phyloP scores from a whole-genome alignment of 2,888 invertebrate genomes.

The Orgyia antiqua region DNA sequence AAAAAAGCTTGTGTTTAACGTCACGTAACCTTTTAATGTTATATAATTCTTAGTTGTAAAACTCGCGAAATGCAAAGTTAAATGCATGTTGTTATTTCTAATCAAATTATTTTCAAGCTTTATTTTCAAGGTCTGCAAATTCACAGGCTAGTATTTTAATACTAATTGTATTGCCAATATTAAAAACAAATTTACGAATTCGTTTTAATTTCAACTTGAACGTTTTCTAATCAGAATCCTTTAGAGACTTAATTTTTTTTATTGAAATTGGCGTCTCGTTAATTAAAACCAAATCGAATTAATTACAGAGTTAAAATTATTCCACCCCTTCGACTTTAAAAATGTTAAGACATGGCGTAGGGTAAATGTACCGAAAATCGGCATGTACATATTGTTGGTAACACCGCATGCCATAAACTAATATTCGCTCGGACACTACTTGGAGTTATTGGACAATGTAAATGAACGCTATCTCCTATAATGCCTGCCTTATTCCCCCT shows the following conservation, averaged over 20 bases:
- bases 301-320: slow-evolving; percentile 61
- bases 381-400: slow-evolving; percentile 33
- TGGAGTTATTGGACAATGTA: slow-evolving; percentile 79
- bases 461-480: slow-evolving; percentile 78
- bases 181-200: slow-evolving; percentile 14
- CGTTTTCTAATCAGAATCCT: slow-evolving; percentile 62
- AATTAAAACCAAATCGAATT: slow-evolving; percentile 74
- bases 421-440: slow-evolving; percentile 77
- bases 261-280: slow-evolving; percentile 69
- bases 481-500: slow-evolving; percentile 73
- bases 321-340: slow-evolving; percentile 44
- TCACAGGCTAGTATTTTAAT: too few species aligned
- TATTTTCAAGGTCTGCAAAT: too few species aligned
- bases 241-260: slow-evolving; percentile 57
- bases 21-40: too few species aligned
- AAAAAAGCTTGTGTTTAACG: too few species aligned
- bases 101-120: too few species aligned
- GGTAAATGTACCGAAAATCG: slow-evolving; percentile 27
- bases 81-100: too few species aligned
- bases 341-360: slow-evolving; percentile 31
- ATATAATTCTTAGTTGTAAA: too few species aligned
- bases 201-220: slow-evolving; percentile 36
- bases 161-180: slow-evolving; percentile 1
- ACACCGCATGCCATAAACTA: slow-evolving; percentile 68
- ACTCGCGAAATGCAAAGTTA: too few species aligned